Evolutionary conservation across 2,797 vertebrate genomes (phyloP).

Genomic region (Phyllotis vaccarum): DNA sequence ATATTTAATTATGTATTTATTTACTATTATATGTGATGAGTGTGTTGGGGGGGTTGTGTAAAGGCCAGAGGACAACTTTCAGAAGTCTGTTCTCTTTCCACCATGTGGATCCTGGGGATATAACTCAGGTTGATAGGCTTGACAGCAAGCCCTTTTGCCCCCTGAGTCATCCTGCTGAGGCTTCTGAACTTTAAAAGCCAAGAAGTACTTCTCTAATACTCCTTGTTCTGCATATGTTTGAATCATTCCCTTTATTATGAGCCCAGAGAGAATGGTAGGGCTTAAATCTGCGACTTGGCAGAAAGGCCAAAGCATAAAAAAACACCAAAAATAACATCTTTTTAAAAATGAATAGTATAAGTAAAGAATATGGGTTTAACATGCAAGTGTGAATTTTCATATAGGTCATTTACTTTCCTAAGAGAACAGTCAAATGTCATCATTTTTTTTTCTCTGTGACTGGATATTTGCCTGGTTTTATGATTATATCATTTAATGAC

Average conservation of each 20-base stretch:
- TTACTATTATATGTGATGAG: not conserved
- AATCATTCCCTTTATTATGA: not conserved
- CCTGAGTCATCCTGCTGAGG: not conserved
- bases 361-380: constrained; percentile 29
- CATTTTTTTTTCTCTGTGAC: not conserved
- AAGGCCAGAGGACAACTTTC: not conserved
- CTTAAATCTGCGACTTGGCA: not conserved
- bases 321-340: not conserved
- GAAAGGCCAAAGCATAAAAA: not conserved
- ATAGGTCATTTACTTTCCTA: constrained; percentile 34
- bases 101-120: not conserved
- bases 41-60: too few relatives aligned
- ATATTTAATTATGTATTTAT: not conserved
- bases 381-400: constrained; percentile 37
- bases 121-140: not conserved
- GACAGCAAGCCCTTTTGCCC: not conserved
- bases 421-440: not conserved
- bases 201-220: not conserved
- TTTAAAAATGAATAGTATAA: not conserved
- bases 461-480: not conserved
- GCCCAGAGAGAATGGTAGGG: not conserved
- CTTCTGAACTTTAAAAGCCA: not conserved
- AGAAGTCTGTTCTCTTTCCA: not conserved
- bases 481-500: constrained; percentile 2
- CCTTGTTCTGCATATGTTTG: not conserved